Percentiles rank a stretch among this genome's conserved stretches.
Conservation (phyloP, 64 coral and sea anemone species). For the Actinia equina region DNA sequence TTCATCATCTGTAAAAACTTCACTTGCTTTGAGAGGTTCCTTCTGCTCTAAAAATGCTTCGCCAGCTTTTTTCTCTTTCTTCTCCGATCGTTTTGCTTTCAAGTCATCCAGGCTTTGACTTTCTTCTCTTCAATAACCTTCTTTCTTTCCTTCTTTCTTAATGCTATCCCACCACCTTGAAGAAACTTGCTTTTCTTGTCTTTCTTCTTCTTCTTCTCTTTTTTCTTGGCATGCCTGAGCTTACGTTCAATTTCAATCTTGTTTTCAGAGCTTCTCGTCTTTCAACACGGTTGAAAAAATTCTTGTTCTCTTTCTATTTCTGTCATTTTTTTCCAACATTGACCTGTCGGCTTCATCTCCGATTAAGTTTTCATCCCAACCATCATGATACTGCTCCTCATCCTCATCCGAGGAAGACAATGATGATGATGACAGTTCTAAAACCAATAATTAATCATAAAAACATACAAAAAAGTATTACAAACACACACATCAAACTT, state of each 20-base stretch:
- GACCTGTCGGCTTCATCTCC: constrained; percentile 93
- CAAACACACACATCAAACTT: too few relatives aligned
- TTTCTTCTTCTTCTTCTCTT: constrained; percentile 92
- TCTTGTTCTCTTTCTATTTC: constrained; percentile 95
- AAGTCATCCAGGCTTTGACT: constrained; percentile 92
- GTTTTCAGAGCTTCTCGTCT: constrained; percentile 96
- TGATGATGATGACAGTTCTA: constrained; percentile 60
- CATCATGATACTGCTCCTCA: constrained; percentile 96
- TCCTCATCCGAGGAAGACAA: constrained; percentile 91
- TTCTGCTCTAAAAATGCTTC: constrained; percentile 89
- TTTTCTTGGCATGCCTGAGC: constrained; percentile 80
- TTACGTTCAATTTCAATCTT: constrained; percentile 95
- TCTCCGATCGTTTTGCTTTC: constrained; percentile 84
- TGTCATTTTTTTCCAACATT: constrained; percentile 97
- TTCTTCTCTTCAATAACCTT: constrained; percentile 94
- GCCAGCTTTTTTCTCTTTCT: constrained; percentile 79
- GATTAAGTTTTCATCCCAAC: constrained; percentile 90
- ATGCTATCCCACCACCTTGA: constrained; percentile 79
- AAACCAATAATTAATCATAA: neutral
- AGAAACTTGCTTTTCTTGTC: constrained; percentile 50
- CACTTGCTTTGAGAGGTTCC: constrained; percentile 80
- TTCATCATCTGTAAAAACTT: constrained; percentile 98
- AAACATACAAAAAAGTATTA: too few relatives aligned
- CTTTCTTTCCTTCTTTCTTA: constrained; percentile 89
- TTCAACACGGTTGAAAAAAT: constrained; percentile 90